These are phyloP conservation scores for Volucella inanis DNA, from an alignment of 2,888 invertebrate genomes.

Conservation along the genomic window DNA sequence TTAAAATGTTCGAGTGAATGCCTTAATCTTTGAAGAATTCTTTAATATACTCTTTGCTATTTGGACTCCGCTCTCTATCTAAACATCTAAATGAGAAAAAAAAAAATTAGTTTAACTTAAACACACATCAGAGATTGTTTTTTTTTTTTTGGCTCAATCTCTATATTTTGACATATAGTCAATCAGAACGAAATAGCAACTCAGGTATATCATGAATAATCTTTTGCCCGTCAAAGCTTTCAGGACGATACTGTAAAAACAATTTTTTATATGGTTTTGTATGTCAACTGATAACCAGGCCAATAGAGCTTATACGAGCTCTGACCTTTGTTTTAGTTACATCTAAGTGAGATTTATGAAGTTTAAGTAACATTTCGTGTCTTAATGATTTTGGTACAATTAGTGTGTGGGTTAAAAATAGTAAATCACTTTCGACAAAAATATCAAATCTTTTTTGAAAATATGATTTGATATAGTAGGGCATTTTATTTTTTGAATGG, in stretches of 20 bases:
- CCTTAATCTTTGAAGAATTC: no score
- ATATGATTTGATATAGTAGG: background rate
- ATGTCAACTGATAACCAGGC: constrained; percentile 1
- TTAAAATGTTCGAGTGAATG: constrained; percentile 25
- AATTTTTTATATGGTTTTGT: constrained; percentile 1
- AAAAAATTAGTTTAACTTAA: constrained; percentile 5
- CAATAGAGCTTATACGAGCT: constrained; percentile 2
- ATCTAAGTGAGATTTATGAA: no score
- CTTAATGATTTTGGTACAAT: constrained; percentile 2
- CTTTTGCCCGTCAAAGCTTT: background rate
- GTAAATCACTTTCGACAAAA: constrained; percentile 1
- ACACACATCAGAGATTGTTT: constrained; percentile 22
- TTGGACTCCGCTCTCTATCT: no score
- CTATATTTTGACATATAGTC: constrained; percentile 28
- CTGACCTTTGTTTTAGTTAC: constrained; percentile 19
- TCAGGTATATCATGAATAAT: no score
- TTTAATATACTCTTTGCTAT: no score
- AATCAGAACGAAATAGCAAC: background rate
- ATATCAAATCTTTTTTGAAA: constrained; percentile 13
- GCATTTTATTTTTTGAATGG: background rate
- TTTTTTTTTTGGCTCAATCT: constrained; percentile 4
- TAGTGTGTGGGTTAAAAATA: constrained; percentile 10
- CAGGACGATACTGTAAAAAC: background rate
- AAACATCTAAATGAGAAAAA: constrained; percentile 20
- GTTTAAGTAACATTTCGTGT: no score